Conservation (phyloP, 1,140 invertebrate species). For the Halesus radiatus region DNA sequence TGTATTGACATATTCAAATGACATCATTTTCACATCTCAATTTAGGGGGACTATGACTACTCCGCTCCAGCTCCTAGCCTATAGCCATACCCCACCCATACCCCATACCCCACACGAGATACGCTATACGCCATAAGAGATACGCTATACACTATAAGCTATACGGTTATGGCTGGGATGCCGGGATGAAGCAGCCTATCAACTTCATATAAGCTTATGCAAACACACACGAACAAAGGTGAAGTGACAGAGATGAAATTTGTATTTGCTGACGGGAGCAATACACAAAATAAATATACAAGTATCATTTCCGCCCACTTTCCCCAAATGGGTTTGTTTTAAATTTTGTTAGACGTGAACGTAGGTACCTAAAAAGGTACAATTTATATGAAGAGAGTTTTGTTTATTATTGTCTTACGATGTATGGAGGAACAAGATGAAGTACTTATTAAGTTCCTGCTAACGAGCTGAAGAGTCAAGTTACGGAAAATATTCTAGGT, state of each 20-base stretch:
- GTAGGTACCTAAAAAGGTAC: too few relatives aligned
- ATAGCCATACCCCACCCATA: too few relatives aligned
- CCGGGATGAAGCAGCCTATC: constrained; percentile 45
- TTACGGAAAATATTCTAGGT: too few relatives aligned
- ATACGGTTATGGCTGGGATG: constrained; percentile 43
- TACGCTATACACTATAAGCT: not conserved
- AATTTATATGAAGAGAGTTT: too few relatives aligned
- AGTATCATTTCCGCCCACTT: constrained; percentile 49
- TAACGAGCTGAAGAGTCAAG: too few relatives aligned
- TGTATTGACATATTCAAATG: constrained; percentile 59
- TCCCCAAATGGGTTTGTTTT: constrained; percentile 50
- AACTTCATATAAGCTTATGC: constrained; percentile 50
- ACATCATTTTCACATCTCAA: constrained; percentile 59
- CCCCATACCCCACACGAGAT: constrained; percentile 5
- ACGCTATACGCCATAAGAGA: not conserved
- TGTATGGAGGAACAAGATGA: too few relatives aligned
- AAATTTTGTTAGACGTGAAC: not conserved
- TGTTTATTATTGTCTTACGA: too few relatives aligned
- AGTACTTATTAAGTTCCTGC: too few relatives aligned
- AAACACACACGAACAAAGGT: constrained; percentile 56
- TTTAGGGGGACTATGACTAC: constrained; percentile 48
- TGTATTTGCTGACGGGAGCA: constrained; percentile 58
- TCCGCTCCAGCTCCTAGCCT: constrained; percentile 6
- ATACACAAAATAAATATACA: constrained; percentile 57
- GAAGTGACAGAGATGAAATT: constrained; percentile 56